phyloP scores from a whole-genome alignment of 2,888 invertebrate genomes.

The Drosophila mimetica region DNA sequence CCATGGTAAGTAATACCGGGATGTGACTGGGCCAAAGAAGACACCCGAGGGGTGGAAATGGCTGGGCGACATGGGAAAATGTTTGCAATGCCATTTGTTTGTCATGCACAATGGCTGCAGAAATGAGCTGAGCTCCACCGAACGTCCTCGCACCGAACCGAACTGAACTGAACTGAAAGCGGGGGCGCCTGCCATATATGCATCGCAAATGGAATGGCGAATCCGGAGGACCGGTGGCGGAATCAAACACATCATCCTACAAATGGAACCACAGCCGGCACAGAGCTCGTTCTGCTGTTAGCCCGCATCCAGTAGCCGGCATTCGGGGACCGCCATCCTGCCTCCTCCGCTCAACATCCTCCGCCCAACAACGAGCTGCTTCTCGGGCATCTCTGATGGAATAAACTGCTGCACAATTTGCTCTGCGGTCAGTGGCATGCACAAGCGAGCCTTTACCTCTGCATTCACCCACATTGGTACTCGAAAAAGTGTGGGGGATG shows the following conservation, averaged over 20 bases:
- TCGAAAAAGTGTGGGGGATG: not conserved
- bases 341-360: constrained; percentile 1
- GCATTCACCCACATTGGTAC: not conserved
- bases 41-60: not conserved
- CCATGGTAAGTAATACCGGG: constrained; percentile 46
- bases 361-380: constrained; percentile 16
- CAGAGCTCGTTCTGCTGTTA: constrained; percentile 23
- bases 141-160: not conserved
- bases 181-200: constrained; percentile 32
- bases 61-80: constrained; percentile 21
- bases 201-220: constrained; percentile 40
- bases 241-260: constrained; percentile 37
- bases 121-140: constrained; percentile 39
- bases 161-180: not conserved
- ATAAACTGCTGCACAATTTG: constrained; percentile 59
- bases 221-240: constrained; percentile 9
- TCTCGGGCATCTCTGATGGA: constrained; percentile 51
- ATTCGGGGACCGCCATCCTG: constrained; percentile 1
- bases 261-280: constrained; percentile 42
- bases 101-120: constrained; percentile 54
- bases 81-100: constrained; percentile 56
- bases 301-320: constrained; percentile 20
- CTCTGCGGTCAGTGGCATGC: constrained; percentile 48
- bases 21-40: constrained; percentile 5
- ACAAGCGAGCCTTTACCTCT: constrained; percentile 17